Evolutionary conservation across 2,888 invertebrate species (phyloP).

Genomic region (Melanotus villosus): DNA sequence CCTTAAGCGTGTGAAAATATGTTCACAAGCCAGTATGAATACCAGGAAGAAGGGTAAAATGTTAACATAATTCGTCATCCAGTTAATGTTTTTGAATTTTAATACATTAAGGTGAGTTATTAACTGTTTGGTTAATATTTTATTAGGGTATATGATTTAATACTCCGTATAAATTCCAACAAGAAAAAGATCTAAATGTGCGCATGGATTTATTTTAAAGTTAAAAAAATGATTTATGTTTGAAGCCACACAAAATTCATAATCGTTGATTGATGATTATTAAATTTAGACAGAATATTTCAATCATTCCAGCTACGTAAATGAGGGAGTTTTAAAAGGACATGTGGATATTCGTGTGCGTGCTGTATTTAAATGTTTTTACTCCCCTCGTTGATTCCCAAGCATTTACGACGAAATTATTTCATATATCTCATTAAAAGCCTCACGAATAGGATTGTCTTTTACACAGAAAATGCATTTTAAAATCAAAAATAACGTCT

Average conservation of each 20-base stretch:
- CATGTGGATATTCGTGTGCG: too few species aligned
- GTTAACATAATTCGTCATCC: slow-evolving; percentile 25
- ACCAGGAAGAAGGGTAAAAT: slow-evolving; percentile 32
- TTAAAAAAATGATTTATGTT: too few species aligned
- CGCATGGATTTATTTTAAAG: background rate
- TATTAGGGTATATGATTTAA: slow-evolving; percentile 29
- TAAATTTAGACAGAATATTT: too few species aligned
- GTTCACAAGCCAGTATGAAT: background rate
- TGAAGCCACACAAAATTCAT: too few species aligned
- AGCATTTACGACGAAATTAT: background rate
- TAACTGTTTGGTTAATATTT: slow-evolving; percentile 30
- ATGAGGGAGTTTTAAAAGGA: too few species aligned
- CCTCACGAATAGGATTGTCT: slow-evolving; percentile 48
- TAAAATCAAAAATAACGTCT: slow-evolving; percentile 65
- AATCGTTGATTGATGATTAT: too few species aligned
- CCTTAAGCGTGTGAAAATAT: slow-evolving; percentile 40
- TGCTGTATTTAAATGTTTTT: too few species aligned
- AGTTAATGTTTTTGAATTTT: slow-evolving; percentile 23
- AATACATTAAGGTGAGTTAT: slow-evolving; percentile 33
- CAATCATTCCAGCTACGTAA: too few species aligned
- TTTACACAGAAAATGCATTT: slow-evolving; percentile 53
- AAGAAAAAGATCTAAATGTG: slow-evolving; percentile 8
- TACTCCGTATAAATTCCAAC: slow-evolving; percentile 3
- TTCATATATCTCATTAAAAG: slow-evolving; percentile 7
- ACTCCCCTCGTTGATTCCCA: too few species aligned